Evolutionary conservation across 2,888 invertebrate genomes (phyloP).

Genomic region (Agrotis ipsilon): DNA sequence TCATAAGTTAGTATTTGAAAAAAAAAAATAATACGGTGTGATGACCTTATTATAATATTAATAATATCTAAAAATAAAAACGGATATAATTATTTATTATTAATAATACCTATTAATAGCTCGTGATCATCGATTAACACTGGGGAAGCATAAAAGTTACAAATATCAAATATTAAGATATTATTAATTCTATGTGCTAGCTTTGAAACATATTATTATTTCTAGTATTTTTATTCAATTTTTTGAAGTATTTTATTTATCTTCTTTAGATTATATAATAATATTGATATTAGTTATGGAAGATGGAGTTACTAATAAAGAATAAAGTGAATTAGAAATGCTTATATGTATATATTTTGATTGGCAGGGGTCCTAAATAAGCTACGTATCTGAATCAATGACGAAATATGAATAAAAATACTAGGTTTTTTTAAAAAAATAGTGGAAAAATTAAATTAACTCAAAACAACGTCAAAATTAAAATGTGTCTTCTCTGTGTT

Average conservation of each 20-base stretch:
- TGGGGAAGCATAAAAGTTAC: background rate
- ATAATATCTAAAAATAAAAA: background rate
- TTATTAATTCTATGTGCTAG: background rate
- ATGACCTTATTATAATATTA: too few relatives aligned
- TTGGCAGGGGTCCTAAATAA: too few relatives aligned
- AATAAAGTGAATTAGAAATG: constrained; percentile 1
- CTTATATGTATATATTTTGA: background rate
- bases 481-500: too few relatives aligned
- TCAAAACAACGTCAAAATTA: too few relatives aligned
- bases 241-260: constrained; percentile 4
- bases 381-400: too few relatives aligned
- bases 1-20: too few relatives aligned
- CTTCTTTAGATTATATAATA: too few relatives aligned
- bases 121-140: constrained; percentile 3
- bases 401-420: too few relatives aligned
- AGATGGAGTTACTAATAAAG: constrained; percentile 17
- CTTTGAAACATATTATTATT: background rate
- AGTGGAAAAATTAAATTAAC: too few relatives aligned
- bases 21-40: too few relatives aligned
- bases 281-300: background rate
- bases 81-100: background rate
- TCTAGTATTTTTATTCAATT: background rate
- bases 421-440: too few relatives aligned
- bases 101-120: background rate
- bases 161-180: background rate